Conservation (phyloP, 2,113 vertebrate species). For the Gymnarchus niloticus region DNA sequence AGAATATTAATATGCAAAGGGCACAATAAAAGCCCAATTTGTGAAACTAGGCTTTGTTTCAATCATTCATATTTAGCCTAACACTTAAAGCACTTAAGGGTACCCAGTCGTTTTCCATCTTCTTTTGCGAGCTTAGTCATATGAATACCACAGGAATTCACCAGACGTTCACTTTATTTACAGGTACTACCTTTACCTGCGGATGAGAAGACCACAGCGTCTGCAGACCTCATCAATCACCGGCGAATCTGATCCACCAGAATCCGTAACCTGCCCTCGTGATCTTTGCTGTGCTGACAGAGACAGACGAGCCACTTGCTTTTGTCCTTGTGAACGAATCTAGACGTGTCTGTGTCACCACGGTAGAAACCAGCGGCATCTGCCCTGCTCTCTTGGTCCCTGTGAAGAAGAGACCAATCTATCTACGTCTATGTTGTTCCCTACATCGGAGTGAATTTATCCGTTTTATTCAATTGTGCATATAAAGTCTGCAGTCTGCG, state of each 20-base stretch:
- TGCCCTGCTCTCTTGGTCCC: neutral
- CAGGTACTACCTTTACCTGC: neutral
- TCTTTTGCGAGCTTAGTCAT: neutral
- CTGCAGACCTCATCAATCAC: slow-evolving; percentile 19
- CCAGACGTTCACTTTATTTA: neutral
- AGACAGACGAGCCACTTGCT: slow-evolving; percentile 1
- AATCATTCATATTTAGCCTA: neutral
- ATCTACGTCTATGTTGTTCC: neutral
- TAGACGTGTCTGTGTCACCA: neutral
- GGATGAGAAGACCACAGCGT: neutral
- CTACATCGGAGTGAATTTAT: neutral
- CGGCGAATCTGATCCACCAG: neutral
- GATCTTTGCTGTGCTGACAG: neutral
- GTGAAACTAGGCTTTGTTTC: neutral
- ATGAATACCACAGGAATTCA: neutral
- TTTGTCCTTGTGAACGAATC: neutral
- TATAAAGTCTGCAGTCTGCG: neutral
- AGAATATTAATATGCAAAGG: neutral
- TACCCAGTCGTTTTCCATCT: neutral
- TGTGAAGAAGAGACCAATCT: neutral
- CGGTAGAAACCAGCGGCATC: neutral
- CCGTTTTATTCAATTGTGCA: neutral
- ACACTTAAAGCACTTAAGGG: neutral
- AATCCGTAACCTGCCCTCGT: neutral
- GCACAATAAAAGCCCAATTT: neutral